Percentiles rank a stretch among this genome's conserved stretches.
These are phyloP conservation scores for Euwallacea similis DNA, from an alignment of 1,140 invertebrate species.

Conservation along the genomic window DNA sequence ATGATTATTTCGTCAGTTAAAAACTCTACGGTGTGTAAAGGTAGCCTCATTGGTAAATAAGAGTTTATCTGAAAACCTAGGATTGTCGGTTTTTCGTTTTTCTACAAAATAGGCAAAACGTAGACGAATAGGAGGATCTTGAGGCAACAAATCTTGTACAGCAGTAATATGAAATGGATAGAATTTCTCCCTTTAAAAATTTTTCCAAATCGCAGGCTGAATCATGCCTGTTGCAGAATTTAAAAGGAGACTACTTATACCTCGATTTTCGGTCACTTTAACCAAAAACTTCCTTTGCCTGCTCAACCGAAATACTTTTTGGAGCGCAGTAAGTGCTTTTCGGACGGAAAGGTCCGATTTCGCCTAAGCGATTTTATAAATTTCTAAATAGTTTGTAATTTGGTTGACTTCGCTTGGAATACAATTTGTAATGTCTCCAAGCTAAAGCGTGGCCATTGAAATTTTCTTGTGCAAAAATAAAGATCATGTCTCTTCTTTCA, in stretches of 20 bases:
- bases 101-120: background rate
- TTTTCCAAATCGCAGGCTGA: background rate
- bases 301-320: conserved; percentile 5
- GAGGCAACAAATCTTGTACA: background rate
- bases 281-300: conserved; percentile 8
- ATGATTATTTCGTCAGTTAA: too few relatives aligned
- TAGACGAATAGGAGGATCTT: background rate
- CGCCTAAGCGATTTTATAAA: background rate
- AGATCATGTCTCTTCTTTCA: too few relatives aligned
- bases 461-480: too few relatives aligned
- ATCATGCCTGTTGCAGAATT: background rate
- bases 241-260: background rate
- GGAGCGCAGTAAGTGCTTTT: background rate
- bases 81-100: background rate
- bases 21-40: too few relatives aligned
- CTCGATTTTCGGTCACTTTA: background rate
- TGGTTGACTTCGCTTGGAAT: background rate
- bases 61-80: too few relatives aligned
- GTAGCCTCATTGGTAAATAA: too few relatives aligned
- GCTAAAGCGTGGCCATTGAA: background rate
- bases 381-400: background rate
- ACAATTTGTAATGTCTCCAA: background rate
- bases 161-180: background rate
- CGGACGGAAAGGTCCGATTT: background rate
- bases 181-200: background rate